Conservation (phyloP, 2,797 vertebrate genomes). For the Sebastes dallii region DNA sequence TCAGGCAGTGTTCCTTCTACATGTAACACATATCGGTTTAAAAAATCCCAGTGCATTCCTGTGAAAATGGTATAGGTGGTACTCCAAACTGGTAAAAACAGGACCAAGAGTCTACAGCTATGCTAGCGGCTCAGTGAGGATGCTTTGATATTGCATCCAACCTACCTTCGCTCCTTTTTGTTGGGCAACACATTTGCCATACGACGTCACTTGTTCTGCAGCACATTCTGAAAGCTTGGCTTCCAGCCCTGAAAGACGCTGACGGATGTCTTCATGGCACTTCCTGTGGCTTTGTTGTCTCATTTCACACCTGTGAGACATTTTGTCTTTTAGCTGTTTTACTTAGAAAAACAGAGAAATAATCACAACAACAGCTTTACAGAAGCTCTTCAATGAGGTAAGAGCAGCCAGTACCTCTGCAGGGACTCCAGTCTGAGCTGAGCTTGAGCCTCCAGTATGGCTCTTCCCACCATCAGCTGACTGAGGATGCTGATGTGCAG, state of each 20-base stretch:
- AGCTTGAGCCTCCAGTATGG: slow-evolving; percentile 77
- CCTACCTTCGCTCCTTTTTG: slow-evolving; percentile 84
- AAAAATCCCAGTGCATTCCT: background rate
- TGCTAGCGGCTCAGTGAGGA: background rate
- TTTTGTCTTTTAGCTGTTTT: background rate
- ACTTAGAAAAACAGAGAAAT: background rate
- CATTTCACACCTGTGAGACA: slow-evolving; percentile 79
- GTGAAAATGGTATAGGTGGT: too few relatives aligned
- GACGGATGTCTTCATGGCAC: slow-evolving; percentile 78
- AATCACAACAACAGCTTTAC: background rate
- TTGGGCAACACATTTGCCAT: slow-evolving; percentile 83
- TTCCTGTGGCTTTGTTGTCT: slow-evolving; percentile 77
- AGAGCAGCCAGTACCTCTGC: slow-evolving; percentile 66
- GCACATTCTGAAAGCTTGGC: slow-evolving; percentile 74
- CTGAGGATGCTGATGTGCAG: slow-evolving; percentile 80
- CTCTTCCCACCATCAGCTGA: slow-evolving; percentile 78
- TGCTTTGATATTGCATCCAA: background rate
- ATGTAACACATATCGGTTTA: too few relatives aligned
- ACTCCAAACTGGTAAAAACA: background rate
- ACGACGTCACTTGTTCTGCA: slow-evolving; percentile 76
- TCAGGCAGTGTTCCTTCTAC: background rate
- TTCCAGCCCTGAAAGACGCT: slow-evolving; percentile 77
- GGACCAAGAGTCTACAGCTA: background rate
- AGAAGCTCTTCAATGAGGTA: background rate
- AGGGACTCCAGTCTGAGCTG: slow-evolving; percentile 77